Conservation (phyloP, 2,888 invertebrate genomes). For the Epinotia bilunana region DNA sequence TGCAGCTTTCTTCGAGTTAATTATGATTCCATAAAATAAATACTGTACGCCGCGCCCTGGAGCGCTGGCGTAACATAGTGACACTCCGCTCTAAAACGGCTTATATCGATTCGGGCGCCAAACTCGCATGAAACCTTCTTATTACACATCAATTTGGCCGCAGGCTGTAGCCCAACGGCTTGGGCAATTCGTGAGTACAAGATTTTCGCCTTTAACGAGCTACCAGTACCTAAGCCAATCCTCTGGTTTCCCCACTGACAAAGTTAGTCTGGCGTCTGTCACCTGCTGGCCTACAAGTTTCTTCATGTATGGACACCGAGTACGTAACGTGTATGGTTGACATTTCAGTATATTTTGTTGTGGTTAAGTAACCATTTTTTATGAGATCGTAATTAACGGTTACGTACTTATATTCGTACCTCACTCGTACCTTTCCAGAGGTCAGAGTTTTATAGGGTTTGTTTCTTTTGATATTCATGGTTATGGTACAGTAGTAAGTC, state of each 20-base stretch:
- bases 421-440: slow-evolving; percentile 46
- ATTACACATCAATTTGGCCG: slow-evolving; percentile 16
- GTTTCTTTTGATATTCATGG: no score
- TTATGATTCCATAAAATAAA: slow-evolving; percentile 35
- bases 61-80: slow-evolving; percentile 34
- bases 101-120: neutral
- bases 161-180: slow-evolving; percentile 8
- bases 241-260: slow-evolving; percentile 6
- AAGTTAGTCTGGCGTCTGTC: slow-evolving; percentile 3
- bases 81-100: slow-evolving; percentile 12
- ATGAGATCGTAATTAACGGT: slow-evolving; percentile 26
- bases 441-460: no score
- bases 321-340: slow-evolving; percentile 33
- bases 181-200: slow-evolving; percentile 26
- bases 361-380: slow-evolving; percentile 39
- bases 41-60: slow-evolving; percentile 42
- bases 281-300: slow-evolving; percentile 32
- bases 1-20: slow-evolving; percentile 38
- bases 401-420: slow-evolving; percentile 13
- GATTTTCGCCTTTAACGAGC: slow-evolving; percentile 34
- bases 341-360: slow-evolving; percentile 40
- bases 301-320: slow-evolving; percentile 30
- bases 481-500: no score
- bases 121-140: slow-evolving; percentile 4
- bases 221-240: slow-evolving; percentile 12